Base-by-base conservation (phyloP, 2,797 vertebrate genomes). In the Melopsittacus undulatus region DNA sequence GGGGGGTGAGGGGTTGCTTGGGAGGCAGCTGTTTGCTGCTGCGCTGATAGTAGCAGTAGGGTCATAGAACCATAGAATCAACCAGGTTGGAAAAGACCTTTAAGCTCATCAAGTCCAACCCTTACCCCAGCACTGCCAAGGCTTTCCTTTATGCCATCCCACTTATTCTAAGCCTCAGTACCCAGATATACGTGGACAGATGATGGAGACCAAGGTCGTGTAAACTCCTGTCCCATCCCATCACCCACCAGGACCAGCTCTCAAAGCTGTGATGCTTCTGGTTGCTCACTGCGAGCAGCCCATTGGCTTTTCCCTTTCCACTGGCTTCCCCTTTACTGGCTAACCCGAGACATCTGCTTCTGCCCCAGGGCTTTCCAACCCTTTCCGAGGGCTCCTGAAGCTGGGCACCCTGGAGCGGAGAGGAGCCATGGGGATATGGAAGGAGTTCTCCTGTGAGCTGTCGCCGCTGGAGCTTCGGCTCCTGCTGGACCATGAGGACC, bases 331-430 rank as follows among this genome's bases (percentile, higher is more conserved):
- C 13, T 26, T 32, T 40, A 30, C 48, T 5, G 0, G 7, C 73
- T 63, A 23, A 38, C 23, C 43, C 2, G 5, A 70, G n/a, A 16
- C 26, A 5, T 45, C 38, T 80, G 20, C 66, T 77, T 29, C 49
- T 17, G 2, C 42, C 75, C 14, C 96, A 99, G 99, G 99, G 14
- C 98, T 99, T 68, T 98, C 98, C 62, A 99, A 99, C 96, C 99
- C 99, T 0, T 99, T 99, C 92, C 98, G 99, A 1, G 99, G 99
- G 14, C 97, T 99, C 73, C 92, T 99, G 97, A 99, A 99, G 97
- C 98, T 99, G 61, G 99, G 99, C 30, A 98, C 98, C 11, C 97
- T 99, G 70, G 99, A 99, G 77, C 97, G 98, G 1, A 98, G 99
- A 5, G 97, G 98, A 1, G 97, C 98, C 1, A 94, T 99, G 98